Evolutionary conservation across 2,888 invertebrate species (phyloP), one percentile per base, ranked within the genome.

Genomic region (Calameuta filiformis): DNA sequence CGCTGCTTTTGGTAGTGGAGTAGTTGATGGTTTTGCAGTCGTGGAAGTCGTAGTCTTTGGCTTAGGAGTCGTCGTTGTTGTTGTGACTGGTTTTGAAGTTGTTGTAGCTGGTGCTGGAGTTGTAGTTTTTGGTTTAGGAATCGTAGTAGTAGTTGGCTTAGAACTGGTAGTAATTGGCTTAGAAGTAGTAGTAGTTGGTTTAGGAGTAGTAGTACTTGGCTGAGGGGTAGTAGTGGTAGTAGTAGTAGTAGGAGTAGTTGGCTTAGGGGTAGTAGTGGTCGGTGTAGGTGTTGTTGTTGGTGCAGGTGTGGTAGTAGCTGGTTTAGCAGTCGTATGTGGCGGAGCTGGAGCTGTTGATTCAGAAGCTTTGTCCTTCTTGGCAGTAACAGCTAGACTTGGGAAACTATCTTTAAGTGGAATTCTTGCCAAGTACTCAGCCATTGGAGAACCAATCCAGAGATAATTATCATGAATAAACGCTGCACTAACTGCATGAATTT

Each of bases 361-460:
- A 34, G 71, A 71, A 11, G 31, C 33, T 71, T 33, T 34, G 15
- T 23, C 31, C 23, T 71, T 71, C 71, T 11, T n/a, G 2, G 31
- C 23, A 15, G 33, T 23, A 30, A 0, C 71, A 71, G 73, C 69
- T 69, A 87, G 75, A 12, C 82, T 77, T 4, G 91, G 90, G 30
- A 91, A 88, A 33, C 85, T 91, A 77, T 93, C 92, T 1, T 93
- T 93, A 15, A 94, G 92, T 68, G 95, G 93, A n/a, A 96, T 93
- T 77, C 94, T 93, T 0, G 93, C 95, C 73, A 97, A 89, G 84
- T 93, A 96, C 77, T 94, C 92, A 86, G 94, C 94, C 83, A 93
- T 94, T 0, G 96, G 96, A 30, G 94, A 94, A 33, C 96, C 97
- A 56, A 95, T 90, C 87, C 94, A 94, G 23, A 96, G 90, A 84